Evolutionary conservation across 2,797 vertebrate genomes (phyloP).

Genomic region (Apodemus agrarius): DNA sequence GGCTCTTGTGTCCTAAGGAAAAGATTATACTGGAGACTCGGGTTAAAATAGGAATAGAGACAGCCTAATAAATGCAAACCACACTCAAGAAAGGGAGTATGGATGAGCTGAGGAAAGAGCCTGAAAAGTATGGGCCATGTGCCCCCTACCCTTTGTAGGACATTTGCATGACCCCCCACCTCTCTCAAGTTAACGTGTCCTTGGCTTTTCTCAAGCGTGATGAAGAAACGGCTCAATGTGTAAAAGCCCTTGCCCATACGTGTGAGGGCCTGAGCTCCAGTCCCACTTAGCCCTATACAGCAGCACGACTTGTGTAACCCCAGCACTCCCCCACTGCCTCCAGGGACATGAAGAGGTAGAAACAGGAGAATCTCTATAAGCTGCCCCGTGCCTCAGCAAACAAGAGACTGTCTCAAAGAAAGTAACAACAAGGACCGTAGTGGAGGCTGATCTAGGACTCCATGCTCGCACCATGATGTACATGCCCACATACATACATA

Average conservation of each 20-base stretch:
- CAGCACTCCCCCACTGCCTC: background rate
- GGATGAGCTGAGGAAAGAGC: background rate
- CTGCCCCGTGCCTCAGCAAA: background rate
- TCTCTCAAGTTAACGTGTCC: background rate
- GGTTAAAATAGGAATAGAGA: background rate
- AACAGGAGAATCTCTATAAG: background rate
- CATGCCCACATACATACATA: background rate
- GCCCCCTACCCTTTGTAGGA: background rate
- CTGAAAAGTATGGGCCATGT: background rate
- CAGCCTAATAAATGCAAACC: background rate
- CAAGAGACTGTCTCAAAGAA: background rate
- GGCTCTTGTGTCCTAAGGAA: background rate
- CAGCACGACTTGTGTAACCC: background rate
- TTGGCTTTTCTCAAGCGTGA: background rate
- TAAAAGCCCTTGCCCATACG: background rate
- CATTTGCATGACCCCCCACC: background rate
- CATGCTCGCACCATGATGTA: background rate
- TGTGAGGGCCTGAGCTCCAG: background rate
- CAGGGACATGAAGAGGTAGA: background rate
- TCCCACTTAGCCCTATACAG: no score
- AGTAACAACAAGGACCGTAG: background rate
- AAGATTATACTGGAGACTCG: background rate
- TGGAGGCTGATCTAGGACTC: background rate
- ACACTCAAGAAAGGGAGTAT: background rate
- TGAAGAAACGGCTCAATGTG: no score